These are phyloP conservation scores for Cladopsammia gracilis DNA, from an alignment of 64 coral and sea anemone genomes.

Conservation along the genomic window DNA sequence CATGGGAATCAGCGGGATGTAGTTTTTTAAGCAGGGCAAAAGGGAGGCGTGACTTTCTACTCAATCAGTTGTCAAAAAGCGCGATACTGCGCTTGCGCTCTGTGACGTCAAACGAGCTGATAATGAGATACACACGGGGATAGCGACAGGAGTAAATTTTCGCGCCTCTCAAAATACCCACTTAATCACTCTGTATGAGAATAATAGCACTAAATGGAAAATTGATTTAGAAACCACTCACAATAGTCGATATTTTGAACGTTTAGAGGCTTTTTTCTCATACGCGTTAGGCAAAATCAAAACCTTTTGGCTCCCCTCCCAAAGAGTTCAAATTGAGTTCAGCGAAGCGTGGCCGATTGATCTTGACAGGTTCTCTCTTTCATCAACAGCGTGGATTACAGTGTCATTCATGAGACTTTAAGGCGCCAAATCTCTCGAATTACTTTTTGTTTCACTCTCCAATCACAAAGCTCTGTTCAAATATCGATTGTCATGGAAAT, in stretches of 20 bases:
- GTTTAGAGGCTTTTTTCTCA: not conserved
- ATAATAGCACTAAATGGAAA: not conserved
- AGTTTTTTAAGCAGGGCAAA: conserved; percentile 25
- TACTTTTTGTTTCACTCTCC: conserved; percentile 63
- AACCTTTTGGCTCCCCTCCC: conserved; percentile 33
- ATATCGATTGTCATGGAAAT: conserved; percentile 79
- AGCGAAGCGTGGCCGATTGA: conserved; percentile 32
- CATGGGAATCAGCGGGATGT: conserved; percentile 73
- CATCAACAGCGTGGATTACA: conserved; percentile 31
- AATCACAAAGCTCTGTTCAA: conserved; percentile 55
- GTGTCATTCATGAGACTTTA: conserved; percentile 61
- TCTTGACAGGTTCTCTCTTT: conserved; percentile 55
- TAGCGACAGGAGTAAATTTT: conserved; percentile 15
- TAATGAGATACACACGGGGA: conserved; percentile 33
- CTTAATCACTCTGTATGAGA: not conserved
- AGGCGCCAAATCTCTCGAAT: conserved; percentile 58
- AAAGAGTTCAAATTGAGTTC: conserved; percentile 8
- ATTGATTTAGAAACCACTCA: not conserved
- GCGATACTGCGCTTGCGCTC: conserved; percentile 31
- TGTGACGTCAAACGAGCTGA: conserved; percentile 46
- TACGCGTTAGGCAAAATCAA: not conserved
- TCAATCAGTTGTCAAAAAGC: conserved; percentile 72
- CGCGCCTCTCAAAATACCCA: not conserved
- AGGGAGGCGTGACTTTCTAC: conserved; percentile 79
- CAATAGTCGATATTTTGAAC: not conserved